Evolutionary conservation across 1,140 invertebrate species (phyloP).

Genomic region (Mylabris phalerata): DNA sequence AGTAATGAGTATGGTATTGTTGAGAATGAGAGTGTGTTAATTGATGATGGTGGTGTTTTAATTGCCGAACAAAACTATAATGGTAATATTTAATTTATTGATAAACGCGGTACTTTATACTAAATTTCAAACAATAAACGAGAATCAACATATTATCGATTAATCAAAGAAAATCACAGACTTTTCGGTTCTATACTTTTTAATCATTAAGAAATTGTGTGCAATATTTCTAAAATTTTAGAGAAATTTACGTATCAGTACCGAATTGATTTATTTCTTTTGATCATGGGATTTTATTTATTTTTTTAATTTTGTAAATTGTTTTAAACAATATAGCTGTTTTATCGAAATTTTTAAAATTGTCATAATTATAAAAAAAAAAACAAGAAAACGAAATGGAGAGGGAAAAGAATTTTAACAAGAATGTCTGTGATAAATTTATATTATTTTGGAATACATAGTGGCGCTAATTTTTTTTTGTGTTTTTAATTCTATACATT

Average conservation of each 20-base stretch:
- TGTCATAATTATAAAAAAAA: neutral
- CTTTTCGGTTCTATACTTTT: neutral
- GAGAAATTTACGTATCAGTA: neutral
- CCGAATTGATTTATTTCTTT: neutral
- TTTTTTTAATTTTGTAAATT: slow-evolving; percentile 11
- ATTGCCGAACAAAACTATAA: slow-evolving; percentile 4
- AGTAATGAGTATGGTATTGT: slow-evolving; percentile 22
- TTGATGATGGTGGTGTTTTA: slow-evolving; percentile 27
- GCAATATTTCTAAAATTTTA: neutral
- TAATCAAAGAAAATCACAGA: neutral
- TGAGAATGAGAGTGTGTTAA: slow-evolving; percentile 24
- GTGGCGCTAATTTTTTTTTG: slow-evolving; percentile 22
- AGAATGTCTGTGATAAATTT: slow-evolving; percentile 34
- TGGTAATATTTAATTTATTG: slow-evolving; percentile 1
- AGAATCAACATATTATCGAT: neutral
- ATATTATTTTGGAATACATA: slow-evolving; percentile 31
- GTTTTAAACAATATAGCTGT: slow-evolving; percentile 18
- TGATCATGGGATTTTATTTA: neutral
- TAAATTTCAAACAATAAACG: neutral
- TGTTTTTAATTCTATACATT: slow-evolving; percentile 10
- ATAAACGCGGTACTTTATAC: neutral
- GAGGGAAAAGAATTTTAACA: slow-evolving; percentile 19
- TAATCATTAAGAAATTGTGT: neutral
- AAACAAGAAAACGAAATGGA: too few species aligned
- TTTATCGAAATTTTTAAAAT: slow-evolving; percentile 18